Evolutionary conservation across 1,140 invertebrate genomes (phyloP).

Genomic region (Reticulitermes speratus): DNA sequence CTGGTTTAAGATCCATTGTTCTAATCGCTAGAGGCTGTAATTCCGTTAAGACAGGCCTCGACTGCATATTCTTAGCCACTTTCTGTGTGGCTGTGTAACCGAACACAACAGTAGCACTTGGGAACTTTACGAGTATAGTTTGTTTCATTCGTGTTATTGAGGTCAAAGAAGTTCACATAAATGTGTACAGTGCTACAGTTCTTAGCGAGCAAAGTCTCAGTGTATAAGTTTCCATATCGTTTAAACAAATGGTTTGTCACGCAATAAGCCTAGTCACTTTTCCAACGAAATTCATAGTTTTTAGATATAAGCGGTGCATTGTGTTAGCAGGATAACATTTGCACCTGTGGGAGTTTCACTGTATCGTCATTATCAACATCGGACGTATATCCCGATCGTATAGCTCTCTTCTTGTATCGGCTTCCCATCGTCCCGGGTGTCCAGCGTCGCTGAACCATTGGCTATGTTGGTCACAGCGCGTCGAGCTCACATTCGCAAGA

Average conservation of each 20-base stretch:
- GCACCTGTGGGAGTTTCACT: too few species aligned
- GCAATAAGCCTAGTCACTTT: too few species aligned
- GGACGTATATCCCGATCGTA: too few species aligned
- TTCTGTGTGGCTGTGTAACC: not conserved
- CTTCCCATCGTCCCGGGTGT: too few species aligned
- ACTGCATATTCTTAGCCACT: not conserved
- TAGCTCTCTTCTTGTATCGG: too few species aligned
- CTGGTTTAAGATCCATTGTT: not conserved
- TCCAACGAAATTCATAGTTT: too few species aligned
- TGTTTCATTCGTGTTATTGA: not conserved
- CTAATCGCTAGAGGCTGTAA: not conserved
- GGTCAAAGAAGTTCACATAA: not conserved
- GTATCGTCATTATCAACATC: too few species aligned
- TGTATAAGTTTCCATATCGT: not conserved
- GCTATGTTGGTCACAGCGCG: too few species aligned
- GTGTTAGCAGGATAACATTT: too few species aligned
- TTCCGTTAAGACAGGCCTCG: not conserved
- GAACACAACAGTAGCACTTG: not conserved
- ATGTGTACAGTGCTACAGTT: not conserved
- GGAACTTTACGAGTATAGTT: not conserved
- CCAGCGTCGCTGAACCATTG: too few species aligned
- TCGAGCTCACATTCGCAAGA: too few species aligned
- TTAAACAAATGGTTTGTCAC: not conserved
- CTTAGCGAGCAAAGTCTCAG: not conserved
- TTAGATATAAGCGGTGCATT: too few species aligned